Base-by-base conservation (phyloP, 2,113 vertebrate species). In the Gobiocypris rarus region DNA sequence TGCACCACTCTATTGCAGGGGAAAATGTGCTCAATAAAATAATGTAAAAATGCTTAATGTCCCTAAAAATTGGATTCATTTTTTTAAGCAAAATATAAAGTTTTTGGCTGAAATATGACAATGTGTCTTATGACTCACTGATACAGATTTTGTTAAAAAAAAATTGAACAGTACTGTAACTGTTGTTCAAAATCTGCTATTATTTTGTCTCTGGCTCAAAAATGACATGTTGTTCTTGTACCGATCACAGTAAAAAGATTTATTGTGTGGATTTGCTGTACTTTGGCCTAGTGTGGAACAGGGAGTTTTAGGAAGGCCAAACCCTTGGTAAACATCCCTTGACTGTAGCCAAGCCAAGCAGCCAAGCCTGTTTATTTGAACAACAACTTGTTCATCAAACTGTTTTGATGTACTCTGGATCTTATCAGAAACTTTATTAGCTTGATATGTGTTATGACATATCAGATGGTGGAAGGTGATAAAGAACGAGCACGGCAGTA, bases 361-460 rank as follows among this genome's bases (percentile, higher is more conserved):
- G 75, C 7, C 8, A 26, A 63, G 24, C 56, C 38, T 79, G 58
- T 79, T 63, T 7, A 28, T 70, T 45, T 58, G 24, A 61, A 83
- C 45, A 73, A 83, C 70, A 70, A 71, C 19, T 56, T 24, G 15
- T 67, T 67, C 14, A 4, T 76, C 75, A 58, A 58, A 22, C 75
- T 22, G 52, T n/a, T 76, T 76, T 56, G 28, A 70, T 70, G 67
- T 41, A 41, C 73, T 28, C 34, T 85, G 56, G 22, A 45, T 22
- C 28, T 58, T 24, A 80, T 73, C 19, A 38, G 52, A 38, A 45
- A 17, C 15, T 52, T 79, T 34, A 74, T 79, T 43, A 24, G 71
- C 77, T 14, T 31, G 77, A 79, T 65, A 26, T 80, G 52, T 50
- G 45, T 15, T 45, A 71, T 77, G 52, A 59, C 65, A 54, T 83